These are phyloP conservation scores for Tolmerus cingulatus DNA, from an alignment of 2,888 invertebrate species.

Conservation along the genomic window DNA sequence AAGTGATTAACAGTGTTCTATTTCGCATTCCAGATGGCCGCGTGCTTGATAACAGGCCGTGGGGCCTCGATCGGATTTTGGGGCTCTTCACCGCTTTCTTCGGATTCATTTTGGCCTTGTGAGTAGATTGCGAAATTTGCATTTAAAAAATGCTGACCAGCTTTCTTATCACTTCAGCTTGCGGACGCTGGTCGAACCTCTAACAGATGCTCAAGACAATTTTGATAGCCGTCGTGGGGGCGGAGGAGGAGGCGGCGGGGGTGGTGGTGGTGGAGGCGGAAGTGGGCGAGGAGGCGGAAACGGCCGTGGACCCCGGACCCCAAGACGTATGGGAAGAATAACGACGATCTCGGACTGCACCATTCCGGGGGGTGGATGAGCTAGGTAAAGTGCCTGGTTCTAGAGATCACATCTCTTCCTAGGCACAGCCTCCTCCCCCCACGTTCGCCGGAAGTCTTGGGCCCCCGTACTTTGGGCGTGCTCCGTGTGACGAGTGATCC, in stretches of 20 bases:
- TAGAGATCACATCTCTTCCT: neutral
- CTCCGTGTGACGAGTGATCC: constrained; percentile 36
- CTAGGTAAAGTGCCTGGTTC: constrained; percentile 35
- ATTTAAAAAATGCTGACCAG: neutral
- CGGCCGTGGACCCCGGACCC: neutral
- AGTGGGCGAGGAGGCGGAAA: constrained; percentile 19
- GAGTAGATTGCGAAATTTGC: constrained; percentile 13
- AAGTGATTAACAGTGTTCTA: neutral
- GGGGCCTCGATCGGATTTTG: neutral
- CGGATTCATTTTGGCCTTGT: constrained; percentile 34
- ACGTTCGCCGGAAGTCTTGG: neutral
- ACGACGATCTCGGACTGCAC: constrained; percentile 37
- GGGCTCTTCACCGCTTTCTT: constrained; percentile 13
- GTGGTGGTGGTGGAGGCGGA: neutral
- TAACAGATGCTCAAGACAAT: neutral
- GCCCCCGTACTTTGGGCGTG: neutral
- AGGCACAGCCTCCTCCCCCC: neutral
- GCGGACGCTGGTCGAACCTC: constrained; percentile 25
- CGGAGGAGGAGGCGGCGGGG: constrained; percentile 14
- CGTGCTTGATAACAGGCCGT: constrained; percentile 7
- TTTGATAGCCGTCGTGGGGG: neutral
- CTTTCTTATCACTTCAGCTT: neutral
- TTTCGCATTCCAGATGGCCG: constrained; percentile 31
- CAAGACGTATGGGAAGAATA: constrained; percentile 42
- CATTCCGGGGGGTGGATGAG: constrained; percentile 46